Base-by-base conservation (phyloP, 2,113 vertebrate genomes). In the Cynoglossus semilaevis region DNA sequence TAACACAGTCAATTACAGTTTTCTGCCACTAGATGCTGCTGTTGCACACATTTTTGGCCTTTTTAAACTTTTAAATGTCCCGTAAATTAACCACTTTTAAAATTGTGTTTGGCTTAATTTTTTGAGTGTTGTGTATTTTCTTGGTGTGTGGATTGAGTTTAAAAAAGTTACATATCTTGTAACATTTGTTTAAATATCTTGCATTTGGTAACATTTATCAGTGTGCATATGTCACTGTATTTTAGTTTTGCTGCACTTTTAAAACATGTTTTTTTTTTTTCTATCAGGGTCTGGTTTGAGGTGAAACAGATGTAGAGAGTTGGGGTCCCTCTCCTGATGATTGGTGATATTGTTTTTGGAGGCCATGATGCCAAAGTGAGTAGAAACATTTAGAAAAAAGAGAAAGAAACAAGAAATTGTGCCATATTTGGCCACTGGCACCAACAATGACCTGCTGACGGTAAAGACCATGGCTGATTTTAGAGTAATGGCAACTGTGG, bases 391-490 rank as follows among this genome's bases (percentile, higher is more conserved):
- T 38, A 38, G 12, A 40, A 40, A 9, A 40, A 29, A 40, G 1
- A 44, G 52, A 72, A 55, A 66, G 57, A 67, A 75, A 75, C 51
- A 45, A 50, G 46, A 66, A 55, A 51, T 52, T 64, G 63, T 1
- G 56, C 74, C 76, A 63, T 17, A 13, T 15, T 40, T 51, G 58
- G 70, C 63, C 72, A 57, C 19, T 19, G 69, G 54, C 50, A 14
- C 54, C 55, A 38, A 58, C 61, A n/a, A 62, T 61, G 66, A 65
- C 60, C 69, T 74, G 72, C 64, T 57, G 61, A 64, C 61, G 55
- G 72, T 66, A 69, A 66, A 70, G 49, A 55, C 71, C 74, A 48
- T 72, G 40, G 59, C 52, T 68, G 53, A 67, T 73, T 82, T 75
- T 40, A 69, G 9, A 66, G 60, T 70, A 49, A 52, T 11, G 16